phyloP scores from a whole-genome alignment of 2,797 vertebrate genomes.

The Uromys caudimaculatus region DNA sequence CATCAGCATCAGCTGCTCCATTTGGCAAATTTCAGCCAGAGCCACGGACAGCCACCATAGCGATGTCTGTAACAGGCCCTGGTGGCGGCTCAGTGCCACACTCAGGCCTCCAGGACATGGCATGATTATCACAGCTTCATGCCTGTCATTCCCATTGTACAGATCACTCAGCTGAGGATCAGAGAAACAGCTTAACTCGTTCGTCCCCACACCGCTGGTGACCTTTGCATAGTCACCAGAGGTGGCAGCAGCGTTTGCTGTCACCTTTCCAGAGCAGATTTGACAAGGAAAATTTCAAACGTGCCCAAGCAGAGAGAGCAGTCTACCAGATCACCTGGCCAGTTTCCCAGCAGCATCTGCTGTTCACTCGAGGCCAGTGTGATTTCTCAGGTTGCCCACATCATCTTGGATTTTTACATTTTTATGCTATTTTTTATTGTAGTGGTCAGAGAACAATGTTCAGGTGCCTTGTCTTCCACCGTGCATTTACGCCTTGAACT shows the following conservation, averaged over 20 bases:
- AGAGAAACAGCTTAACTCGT: not conserved
- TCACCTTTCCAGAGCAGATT: not conserved
- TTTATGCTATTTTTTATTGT: not conserved
- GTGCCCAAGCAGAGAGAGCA: not conserved
- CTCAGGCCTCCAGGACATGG: not conserved
- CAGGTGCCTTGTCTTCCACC: not conserved
- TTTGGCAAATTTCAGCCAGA: not conserved
- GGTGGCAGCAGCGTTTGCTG: not conserved
- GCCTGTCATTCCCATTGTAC: not conserved
- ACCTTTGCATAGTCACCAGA: not conserved
- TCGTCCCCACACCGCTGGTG: not conserved
- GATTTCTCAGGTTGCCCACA: not conserved
- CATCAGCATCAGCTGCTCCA: not conserved
- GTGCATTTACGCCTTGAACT: not conserved
- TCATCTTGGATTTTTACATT: not conserved
- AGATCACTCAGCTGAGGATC: not conserved
- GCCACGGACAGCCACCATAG: no score
- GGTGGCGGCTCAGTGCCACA: not conserved
- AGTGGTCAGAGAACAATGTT: no score
- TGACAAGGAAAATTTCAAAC: not conserved
- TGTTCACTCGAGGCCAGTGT: not conserved
- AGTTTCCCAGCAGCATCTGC: not conserved
- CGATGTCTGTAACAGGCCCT: not conserved
- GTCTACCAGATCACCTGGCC: accelerated
- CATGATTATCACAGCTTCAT: not conserved